Conservation (phyloP, 2,113 vertebrate species). For the Bostrychus sinensis region DNA sequence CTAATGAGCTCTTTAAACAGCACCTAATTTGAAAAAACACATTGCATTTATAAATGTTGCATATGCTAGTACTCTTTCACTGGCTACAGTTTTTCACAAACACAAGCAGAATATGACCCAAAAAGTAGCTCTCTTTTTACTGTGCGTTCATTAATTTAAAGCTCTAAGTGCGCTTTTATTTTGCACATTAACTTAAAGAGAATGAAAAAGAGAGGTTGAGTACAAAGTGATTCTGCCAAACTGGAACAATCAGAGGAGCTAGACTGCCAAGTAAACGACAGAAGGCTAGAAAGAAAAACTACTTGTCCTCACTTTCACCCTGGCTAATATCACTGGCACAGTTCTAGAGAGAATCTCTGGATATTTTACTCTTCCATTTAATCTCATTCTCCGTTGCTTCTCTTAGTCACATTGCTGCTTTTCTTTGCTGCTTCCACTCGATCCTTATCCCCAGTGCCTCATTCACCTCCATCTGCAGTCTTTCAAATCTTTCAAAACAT, state of each 20-base stretch:
- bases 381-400: conserved; percentile 45
- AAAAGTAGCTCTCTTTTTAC: conserved; percentile 26
- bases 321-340: conserved; percentile 57
- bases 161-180: conserved; percentile 63
- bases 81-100: conserved; percentile 6
- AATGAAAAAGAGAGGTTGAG: conserved; percentile 58
- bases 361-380: conserved; percentile 42
- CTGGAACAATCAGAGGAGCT: conserved; percentile 66
- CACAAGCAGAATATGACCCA: conserved; percentile 15
- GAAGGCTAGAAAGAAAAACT: conserved; percentile 66
- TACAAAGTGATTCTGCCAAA: conserved; percentile 69
- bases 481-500: conserved; percentile 12
- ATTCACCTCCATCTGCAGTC: conserved; percentile 20
- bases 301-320: conserved; percentile 75
- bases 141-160: conserved; percentile 49
- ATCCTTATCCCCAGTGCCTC: conserved; percentile 18
- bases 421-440: conserved; percentile 34
- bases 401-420: conserved; percentile 6
- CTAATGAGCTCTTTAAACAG: background rate
- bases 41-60: conserved; percentile 6
- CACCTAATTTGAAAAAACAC: background rate
- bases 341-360: conserved; percentile 53
- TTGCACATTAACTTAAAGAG: conserved; percentile 56
- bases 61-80: conserved; percentile 17
- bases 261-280: conserved; percentile 71